Conservation (phyloP, 2,888 invertebrate species). For the Emesis russula region DNA sequence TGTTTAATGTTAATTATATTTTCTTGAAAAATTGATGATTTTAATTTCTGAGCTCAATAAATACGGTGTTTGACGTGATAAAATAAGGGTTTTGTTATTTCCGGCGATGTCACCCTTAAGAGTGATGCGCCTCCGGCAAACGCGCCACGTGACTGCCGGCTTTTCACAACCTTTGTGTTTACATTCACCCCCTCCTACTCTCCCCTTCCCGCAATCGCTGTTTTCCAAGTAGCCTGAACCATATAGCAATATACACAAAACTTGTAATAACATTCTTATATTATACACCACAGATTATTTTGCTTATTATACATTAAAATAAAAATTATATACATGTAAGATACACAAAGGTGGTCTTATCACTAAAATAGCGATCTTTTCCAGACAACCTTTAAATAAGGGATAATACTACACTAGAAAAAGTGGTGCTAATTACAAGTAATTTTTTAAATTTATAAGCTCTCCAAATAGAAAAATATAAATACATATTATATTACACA, state of each 20-base stretch:
- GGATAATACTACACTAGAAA: too few relatives aligned
- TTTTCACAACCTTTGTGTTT: constrained; percentile 94
- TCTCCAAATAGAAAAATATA: too few relatives aligned
- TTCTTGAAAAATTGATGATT: neutral
- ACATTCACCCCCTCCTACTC: constrained; percentile 91
- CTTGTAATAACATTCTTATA: too few relatives aligned
- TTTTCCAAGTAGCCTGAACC: constrained; percentile 81
- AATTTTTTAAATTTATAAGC: too few relatives aligned
- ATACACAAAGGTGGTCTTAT: too few relatives aligned
- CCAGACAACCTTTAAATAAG: too few relatives aligned
- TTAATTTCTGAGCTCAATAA: neutral
- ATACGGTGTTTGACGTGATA: constrained; percentile 54
- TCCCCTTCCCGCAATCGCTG: constrained; percentile 86
- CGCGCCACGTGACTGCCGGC: constrained; percentile 96
- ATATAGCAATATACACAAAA: neutral
- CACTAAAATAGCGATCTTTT: too few relatives aligned
- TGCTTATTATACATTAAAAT: too few relatives aligned
- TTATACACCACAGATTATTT: too few relatives aligned
- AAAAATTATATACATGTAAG: too few relatives aligned
- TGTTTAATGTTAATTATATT: constrained; percentile 41
- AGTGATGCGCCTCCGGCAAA: constrained; percentile 95
- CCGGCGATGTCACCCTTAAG: constrained; percentile 92
- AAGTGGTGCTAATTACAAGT: too few relatives aligned
- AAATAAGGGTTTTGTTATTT: constrained; percentile 80
- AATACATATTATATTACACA: too few relatives aligned